Base-by-base conservation (phyloP, 1,140 invertebrate species). In the Coenobita brevimanus region DNA sequence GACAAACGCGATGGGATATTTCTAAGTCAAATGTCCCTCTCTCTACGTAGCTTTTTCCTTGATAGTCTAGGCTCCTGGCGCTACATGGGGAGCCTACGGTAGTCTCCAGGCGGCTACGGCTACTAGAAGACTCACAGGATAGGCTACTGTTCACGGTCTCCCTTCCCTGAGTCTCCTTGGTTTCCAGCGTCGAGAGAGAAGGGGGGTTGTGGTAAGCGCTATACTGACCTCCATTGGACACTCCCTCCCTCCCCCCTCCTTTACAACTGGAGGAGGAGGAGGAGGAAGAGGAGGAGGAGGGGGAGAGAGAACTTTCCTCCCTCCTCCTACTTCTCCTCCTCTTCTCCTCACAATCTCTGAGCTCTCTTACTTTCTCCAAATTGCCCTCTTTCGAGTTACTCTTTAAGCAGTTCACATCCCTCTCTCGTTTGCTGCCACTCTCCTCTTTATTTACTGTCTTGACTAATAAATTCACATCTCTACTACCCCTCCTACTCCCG, bases 1-100 rank as follows among this genome's bases (percentile, higher is more conserved):
- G 85, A 73, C 85, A 88, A 8, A 80, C 76, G 10, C 85, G 24
- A 24, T 88, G 75, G 21, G 76, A 71, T 8, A 88, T 24, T 24
- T 80, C 85, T 27, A 36, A 50, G 17, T 60, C 69, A n/a, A 80
- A 41, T 21, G 43, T 80, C 36, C 69, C 71, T 30, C 67, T 10
- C n/a, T 80, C 75, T n/a, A 88, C 75, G 76, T 57, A 71, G 46
- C 80, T 76, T 1, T 75, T 64, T 36, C 62, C 71, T 4, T 76
- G 62, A 43, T 43, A 78, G 15, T 76, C 78, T 3, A 80, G 27
- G 33, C 80, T 76, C 71, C n/a, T 83, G 27, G 41, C 21, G 86
- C 86, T 88, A 82, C 8, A 54, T 24, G 30, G 67, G 6, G 30
- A 21, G 8, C 62, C 83, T 15, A 30, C 57, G 54, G 64, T 33